Evolutionary conservation across 2,113 vertebrate species (phyloP), one percentile per base, ranked within the genome.

Genomic region (Grantiella picta): DNA sequence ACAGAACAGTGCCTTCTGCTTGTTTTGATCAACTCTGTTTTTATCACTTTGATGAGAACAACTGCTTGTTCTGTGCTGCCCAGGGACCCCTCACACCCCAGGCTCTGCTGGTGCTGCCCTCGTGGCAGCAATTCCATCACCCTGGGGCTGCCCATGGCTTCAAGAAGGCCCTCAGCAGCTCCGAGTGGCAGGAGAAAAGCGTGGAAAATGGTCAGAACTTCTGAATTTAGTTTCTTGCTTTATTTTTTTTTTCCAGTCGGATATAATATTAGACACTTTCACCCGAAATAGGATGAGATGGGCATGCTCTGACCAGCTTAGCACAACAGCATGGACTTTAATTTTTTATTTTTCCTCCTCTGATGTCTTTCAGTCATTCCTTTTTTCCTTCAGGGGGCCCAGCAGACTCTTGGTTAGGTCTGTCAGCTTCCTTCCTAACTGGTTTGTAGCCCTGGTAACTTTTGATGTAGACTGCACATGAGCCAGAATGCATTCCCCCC

Each of bases 1-100:
- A 81, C 33, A 90, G 83, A 95, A 28, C 92, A 68, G 88, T 42
- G 69, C 84, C 86, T 96, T 95, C 94, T 96, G 94, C 82, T 92
- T 80, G 94, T 94, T 95, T 96, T 77, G 94, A 95, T 95, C 94
- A 78, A 15, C 84, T 75, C 71, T 20, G 49, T 63, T 86, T 71
- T 65, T 57, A 28, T 61, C 78, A 13, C 93, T 94, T 94, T 94
- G 94, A 86, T 94, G 90, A 60, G 47, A 86, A 88, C 28, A 83
- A n/a, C 42, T 0, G 2, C 81, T 35, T 31, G 77, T 8, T 90
- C 91, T 86, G 82, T 76, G 36, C 77, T 91, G 84, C 77, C 29
- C 5, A 53, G 72, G 69, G 65, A 20, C 42, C 47, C 82, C 73
- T 57, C 52, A 10, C 35, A 22, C 10, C 33, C 68, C 0, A 1